phyloP scores from a whole-genome alignment of 2,113 vertebrate genomes.

The Scopus umbretta region DNA sequence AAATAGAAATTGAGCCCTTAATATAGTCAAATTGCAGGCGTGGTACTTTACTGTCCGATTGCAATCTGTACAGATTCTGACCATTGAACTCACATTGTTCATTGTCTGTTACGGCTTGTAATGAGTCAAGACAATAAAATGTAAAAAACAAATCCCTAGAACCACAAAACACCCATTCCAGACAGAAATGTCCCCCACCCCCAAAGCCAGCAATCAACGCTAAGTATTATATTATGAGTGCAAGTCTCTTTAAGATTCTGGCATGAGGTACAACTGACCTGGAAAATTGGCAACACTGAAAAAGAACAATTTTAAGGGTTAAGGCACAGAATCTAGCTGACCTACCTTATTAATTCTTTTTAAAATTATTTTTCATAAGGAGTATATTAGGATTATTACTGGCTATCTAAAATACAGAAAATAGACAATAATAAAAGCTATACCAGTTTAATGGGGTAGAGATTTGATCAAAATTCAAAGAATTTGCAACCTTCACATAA shows the following conservation, averaged over 20 bases:
- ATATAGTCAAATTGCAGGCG: conserved; percentile 25
- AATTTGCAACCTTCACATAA: background rate
- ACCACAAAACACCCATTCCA: background rate
- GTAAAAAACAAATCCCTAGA: background rate
- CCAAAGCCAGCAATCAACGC: background rate
- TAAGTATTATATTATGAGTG: background rate
- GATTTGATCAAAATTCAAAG: background rate
- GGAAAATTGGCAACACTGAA: background rate
- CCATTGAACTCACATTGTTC: background rate
- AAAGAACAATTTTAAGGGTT: background rate
- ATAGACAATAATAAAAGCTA: background rate
- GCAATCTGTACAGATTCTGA: background rate
- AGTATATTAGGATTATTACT: background rate
- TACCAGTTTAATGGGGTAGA: background rate
- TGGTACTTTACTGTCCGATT: background rate
- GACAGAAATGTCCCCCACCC: background rate
- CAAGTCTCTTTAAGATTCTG: background rate
- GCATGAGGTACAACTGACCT: background rate
- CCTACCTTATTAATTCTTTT: rapidly evolving
- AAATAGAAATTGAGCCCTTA: conserved; percentile 46
- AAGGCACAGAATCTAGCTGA: background rate
- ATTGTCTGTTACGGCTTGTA: background rate
- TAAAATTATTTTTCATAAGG: background rate
- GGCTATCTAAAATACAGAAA: background rate
- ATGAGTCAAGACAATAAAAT: background rate